Conservation (phyloP, 2,113 vertebrate genomes). For the Apteryx mantelli region DNA sequence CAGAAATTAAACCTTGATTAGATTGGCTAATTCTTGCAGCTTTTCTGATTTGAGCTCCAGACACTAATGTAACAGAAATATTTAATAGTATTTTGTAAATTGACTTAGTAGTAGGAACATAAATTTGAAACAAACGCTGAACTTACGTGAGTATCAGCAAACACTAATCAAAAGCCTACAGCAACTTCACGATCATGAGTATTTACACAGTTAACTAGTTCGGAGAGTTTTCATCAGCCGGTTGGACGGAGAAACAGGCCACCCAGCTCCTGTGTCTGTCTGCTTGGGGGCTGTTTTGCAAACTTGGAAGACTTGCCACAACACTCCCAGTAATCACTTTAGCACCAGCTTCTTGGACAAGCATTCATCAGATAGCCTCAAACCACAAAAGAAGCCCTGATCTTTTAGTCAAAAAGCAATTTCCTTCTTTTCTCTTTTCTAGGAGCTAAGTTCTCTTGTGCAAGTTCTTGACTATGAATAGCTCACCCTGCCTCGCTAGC, state of each 20-base stretch:
- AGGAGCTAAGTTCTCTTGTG: background rate
- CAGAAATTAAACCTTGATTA: background rate
- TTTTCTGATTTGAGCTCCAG: background rate
- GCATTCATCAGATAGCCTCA: background rate
- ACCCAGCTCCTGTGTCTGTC: background rate
- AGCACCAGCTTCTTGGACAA: background rate
- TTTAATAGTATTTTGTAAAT: background rate
- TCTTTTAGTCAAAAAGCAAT: background rate
- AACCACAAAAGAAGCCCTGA: background rate
- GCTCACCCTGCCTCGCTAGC: background rate
- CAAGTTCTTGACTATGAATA: background rate
- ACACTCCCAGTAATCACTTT: background rate
- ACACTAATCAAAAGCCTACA: background rate
- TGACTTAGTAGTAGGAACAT: background rate
- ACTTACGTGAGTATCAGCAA: background rate
- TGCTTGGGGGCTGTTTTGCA: fast-evolving
- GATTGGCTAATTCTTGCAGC: background rate
- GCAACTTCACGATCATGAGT: background rate
- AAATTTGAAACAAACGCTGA: background rate
- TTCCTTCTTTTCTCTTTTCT: background rate
- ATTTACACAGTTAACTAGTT: background rate
- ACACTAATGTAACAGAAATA: background rate
- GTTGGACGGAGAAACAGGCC: background rate
- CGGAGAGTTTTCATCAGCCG: background rate
- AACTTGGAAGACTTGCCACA: background rate